Conservation (phyloP, 2,113 vertebrate species). For the Python bivittatus region DNA sequence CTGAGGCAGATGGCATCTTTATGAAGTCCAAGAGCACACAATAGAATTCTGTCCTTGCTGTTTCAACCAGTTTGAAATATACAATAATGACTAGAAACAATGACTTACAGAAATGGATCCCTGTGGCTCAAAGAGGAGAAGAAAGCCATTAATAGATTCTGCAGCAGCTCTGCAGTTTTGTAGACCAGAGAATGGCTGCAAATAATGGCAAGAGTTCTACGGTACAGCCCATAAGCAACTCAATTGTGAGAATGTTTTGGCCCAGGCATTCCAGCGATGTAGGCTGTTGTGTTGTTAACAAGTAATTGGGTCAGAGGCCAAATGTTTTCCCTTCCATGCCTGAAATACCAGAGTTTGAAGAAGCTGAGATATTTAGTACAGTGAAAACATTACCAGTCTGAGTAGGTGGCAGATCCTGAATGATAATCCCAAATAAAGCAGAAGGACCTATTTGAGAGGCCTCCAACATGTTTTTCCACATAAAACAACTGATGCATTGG, state of each 20-base stretch:
- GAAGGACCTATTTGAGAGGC: neutral
- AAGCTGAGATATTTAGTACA: constrained; percentile 33
- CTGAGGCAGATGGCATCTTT: neutral
- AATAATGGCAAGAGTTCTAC: constrained; percentile 27
- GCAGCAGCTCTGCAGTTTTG: neutral
- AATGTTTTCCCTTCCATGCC: constrained; percentile 43
- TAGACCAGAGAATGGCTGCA: constrained; percentile 47
- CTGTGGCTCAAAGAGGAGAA: constrained; percentile 31
- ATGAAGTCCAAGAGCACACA: neutral
- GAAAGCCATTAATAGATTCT: constrained; percentile 25
- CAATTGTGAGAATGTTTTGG: constrained; percentile 59
- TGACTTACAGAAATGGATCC: neutral
- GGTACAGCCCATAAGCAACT: constrained; percentile 23
- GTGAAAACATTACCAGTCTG: constrained; percentile 32
- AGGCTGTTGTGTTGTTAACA: constrained; percentile 39
- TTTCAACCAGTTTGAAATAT: neutral
- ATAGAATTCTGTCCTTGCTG: neutral
- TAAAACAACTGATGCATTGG: neutral
- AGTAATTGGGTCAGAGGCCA: constrained; percentile 58
- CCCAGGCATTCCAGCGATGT: constrained; percentile 44
- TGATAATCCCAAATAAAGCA: neutral
- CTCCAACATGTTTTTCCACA: neutral
- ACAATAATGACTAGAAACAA: neutral
- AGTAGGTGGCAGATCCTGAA: neutral
- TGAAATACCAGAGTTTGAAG: constrained; percentile 43